Conservation (phyloP, 2,888 invertebrate species). For the Adelphocoris suturalis region DNA sequence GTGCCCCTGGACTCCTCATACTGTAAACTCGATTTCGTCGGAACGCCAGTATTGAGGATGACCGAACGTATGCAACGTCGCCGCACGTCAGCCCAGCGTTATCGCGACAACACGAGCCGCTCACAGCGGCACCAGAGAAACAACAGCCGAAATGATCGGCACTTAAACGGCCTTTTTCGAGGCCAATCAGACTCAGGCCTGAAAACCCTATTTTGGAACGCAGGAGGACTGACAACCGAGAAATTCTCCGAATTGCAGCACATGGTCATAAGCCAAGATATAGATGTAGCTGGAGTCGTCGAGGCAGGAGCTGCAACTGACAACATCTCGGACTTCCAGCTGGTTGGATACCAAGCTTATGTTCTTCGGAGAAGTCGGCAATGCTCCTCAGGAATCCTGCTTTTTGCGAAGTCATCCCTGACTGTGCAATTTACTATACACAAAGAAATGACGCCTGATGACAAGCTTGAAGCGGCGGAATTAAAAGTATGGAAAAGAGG, state of each 20-base stretch:
- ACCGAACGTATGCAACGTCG: constrained; percentile 32
- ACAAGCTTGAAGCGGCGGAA: constrained; percentile 52
- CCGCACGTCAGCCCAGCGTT: constrained; percentile 29
- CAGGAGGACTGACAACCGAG: background rate
- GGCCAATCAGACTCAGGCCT: background rate
- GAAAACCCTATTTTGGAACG: constrained; percentile 35
- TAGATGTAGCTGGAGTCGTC: background rate
- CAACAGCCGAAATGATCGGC: background rate
- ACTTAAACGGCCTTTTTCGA: constrained; percentile 23
- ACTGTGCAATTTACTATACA: constrained; percentile 28
- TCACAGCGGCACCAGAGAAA: background rate
- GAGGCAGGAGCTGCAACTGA: constrained; percentile 20
- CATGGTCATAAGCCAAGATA: background rate
- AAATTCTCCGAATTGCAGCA: constrained; percentile 42
- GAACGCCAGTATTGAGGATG: constrained; percentile 25
- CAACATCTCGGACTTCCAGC: background rate
- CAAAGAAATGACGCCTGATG: constrained; percentile 38
- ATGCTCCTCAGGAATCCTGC: constrained; percentile 26
- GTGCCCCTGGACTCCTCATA: no score
- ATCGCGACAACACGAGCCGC: constrained; percentile 39
- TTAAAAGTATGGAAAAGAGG: constrained; percentile 27
- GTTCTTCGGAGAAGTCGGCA: constrained; percentile 34
- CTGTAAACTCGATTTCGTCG: no score
- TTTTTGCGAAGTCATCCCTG: constrained; percentile 33
- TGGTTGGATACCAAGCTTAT: constrained; percentile 33